Evolutionary conservation across 2,113 vertebrate species (phyloP), one percentile per base, ranked within the genome.

Genomic region (Stercorarius parasiticus): DNA sequence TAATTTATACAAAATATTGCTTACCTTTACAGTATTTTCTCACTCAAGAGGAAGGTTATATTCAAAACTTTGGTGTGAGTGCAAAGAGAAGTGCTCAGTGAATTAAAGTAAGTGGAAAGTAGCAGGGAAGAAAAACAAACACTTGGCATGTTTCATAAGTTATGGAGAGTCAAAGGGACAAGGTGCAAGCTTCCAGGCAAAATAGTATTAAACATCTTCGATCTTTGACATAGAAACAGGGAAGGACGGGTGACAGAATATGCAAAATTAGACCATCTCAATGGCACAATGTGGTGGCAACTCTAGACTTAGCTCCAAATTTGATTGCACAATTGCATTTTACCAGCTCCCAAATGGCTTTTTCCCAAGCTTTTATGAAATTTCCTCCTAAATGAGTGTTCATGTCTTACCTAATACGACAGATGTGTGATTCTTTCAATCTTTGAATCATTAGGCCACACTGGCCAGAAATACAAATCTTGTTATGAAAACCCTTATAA

Each of bases 1-100:
- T 96, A 96, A 95, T 96, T 97, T 96, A 96, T 97, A 95, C 97
- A 82, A 89, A 85, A 94, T 95, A 96, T 42, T 96, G 94, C 95
- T 95, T 96, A 96, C 74, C 93, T 82, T 66, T 81, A 94, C 95
- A 95, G 73, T 95, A 96, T 96, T 97, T 92, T 94, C 66, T 96
- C 55, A 83, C 89, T 97, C 77, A 82, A 82, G 74, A 71, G 58
- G 76, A 96, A 95, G 94, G 91, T 91, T 90, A 95, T 91, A 95
- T 97, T 97, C 79, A 94, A 95, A 95, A 95, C 45, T 66, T 80
- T n/a, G 12, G 30, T 83, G 66, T 49, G 82, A 90, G 42, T 66
- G 36, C 36, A 49, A 92, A 88, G 50, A 36, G 55, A 93, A 77
- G 58, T 62, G 81, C 58, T 76, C 76, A 56, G 81, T 3, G 26